A percentile compares a stretch with the other conserved stretches of the same genome.
These are phyloP conservation scores for Setophaga kirtlandii DNA, from an alignment of 2,113 vertebrate species.

Conservation along the genomic window DNA sequence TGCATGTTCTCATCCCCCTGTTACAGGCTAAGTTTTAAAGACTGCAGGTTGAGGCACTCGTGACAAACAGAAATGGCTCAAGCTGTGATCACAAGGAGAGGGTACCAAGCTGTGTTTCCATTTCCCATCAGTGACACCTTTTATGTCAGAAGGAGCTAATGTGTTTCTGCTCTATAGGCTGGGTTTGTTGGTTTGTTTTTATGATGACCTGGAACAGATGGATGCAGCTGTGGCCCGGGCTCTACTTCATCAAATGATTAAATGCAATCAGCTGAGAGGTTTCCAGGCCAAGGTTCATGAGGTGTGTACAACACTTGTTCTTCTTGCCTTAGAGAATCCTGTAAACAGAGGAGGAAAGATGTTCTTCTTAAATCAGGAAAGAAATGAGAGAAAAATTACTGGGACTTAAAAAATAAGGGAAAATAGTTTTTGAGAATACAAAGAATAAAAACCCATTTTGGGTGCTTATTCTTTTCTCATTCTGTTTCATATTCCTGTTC, in stretches of 20 bases:
- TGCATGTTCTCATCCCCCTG: neutral
- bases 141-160: neutral
- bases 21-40: neutral
- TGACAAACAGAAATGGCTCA: neutral
- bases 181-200: constrained; percentile 84
- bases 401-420: neutral
- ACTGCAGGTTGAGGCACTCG: neutral
- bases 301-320: constrained; percentile 46
- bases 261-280: constrained; percentile 77
- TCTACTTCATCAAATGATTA: constrained; percentile 84
- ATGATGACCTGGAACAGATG: constrained; percentile 72
- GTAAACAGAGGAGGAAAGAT: neutral
- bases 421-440: neutral
- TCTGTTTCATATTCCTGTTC: neutral
- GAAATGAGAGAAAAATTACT: neutral
- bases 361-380: neutral
- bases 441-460: neutral
- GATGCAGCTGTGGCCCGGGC: constrained; percentile 72
- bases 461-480: neutral
- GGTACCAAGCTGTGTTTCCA: neutral
- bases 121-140: neutral
- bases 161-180: constrained; percentile 61
- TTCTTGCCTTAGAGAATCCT: neutral
- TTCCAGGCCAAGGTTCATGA: constrained; percentile 76
- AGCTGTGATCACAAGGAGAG: neutral